phyloP scores from a whole-genome alignment of 2,113 vertebrate genomes.

The Ceratotherium simum region DNA sequence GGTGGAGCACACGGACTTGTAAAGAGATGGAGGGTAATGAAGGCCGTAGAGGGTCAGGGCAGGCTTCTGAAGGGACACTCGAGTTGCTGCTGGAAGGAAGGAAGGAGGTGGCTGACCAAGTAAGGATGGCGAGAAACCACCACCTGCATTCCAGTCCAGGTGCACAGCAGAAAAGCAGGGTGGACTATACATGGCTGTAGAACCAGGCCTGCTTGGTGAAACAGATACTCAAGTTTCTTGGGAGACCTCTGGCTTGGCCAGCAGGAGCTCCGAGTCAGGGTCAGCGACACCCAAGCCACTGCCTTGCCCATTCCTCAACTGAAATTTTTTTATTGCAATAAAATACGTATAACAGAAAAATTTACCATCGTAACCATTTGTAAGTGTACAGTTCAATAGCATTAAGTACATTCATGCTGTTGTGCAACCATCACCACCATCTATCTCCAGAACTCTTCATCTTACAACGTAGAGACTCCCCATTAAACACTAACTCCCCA shows the following conservation, averaged over 20 bases:
- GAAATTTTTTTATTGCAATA: accelerated
- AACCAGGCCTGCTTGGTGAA: accelerated
- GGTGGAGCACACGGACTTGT: accelerated
- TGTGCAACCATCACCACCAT: accelerated
- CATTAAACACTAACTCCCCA: background rate
- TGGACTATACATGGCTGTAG: accelerated
- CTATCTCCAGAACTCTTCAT: background rate
- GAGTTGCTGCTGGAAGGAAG: background rate
- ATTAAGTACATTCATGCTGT: accelerated
- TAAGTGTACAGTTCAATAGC: background rate
- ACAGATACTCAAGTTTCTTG: background rate
- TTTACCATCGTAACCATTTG: accelerated
- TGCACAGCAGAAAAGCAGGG: background rate
- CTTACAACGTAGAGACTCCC: background rate
- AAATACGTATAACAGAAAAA: background rate
- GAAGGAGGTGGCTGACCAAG: too few relatives aligned
- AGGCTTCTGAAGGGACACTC: background rate
- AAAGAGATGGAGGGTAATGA: too few relatives aligned
- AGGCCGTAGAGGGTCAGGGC: background rate
- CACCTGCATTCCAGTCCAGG: accelerated
- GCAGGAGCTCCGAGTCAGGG: accelerated
- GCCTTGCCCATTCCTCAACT: too few relatives aligned
- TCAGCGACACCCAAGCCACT: background rate
- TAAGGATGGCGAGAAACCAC: background rate
- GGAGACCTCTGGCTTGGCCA: background rate